Evolutionary conservation across 2,888 invertebrate species (phyloP).

Genomic region (Argyresthia albistria): DNA sequence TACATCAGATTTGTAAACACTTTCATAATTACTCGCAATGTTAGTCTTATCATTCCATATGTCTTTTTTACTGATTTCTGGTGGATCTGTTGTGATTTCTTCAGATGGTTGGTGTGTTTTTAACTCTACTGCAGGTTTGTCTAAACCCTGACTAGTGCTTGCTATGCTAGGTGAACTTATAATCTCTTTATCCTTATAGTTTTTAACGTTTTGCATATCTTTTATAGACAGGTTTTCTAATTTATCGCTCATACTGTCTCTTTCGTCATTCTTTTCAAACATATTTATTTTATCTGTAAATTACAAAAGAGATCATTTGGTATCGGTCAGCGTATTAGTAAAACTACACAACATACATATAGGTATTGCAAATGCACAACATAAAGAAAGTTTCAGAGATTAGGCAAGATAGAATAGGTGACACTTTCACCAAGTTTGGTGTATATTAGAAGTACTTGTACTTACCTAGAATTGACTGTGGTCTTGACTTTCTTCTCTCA

Average conservation of each 20-base stretch:
- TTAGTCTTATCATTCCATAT: constrained; percentile 13
- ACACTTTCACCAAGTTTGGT: neutral
- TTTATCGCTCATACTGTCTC: constrained; percentile 39
- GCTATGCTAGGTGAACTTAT: constrained; percentile 18
- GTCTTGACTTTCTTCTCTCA: constrained; percentile 42
- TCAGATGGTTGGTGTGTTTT: neutral
- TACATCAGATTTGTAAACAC: constrained; percentile 46
- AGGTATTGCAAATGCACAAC: neutral
- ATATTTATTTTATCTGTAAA: constrained; percentile 66
- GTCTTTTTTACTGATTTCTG: constrained; percentile 10
- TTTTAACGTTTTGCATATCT: constrained; percentile 25
- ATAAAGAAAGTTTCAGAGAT: neutral
- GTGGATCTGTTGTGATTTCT: too few relatives aligned
- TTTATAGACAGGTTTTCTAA: constrained; percentile 45
- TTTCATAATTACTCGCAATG: constrained; percentile 17
- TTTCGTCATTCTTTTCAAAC: constrained; percentile 59
- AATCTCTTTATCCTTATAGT: constrained; percentile 34
- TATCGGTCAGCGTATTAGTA: neutral
- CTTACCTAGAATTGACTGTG: constrained; percentile 63
- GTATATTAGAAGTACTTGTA: too few relatives aligned
- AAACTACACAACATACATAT: neutral
- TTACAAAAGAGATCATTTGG: neutral
- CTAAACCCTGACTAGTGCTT: neutral
- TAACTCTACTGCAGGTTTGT: neutral
- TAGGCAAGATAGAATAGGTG: neutral